Conservation (phyloP, 2,888 invertebrate species). For the Petrolisthes cinctipes region DNA sequence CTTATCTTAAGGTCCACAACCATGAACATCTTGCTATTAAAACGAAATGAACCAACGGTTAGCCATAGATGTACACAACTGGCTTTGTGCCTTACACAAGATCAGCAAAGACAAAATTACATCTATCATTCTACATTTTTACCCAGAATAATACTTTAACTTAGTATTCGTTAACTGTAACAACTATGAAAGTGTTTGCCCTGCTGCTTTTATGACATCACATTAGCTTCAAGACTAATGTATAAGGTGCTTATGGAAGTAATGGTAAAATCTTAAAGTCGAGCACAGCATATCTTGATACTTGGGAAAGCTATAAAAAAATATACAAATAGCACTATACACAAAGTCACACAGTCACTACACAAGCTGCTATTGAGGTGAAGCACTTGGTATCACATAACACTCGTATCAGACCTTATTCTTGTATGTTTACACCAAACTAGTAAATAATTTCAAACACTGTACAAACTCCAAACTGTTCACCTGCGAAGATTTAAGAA, state of each 20-base stretch:
- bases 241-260: no score
- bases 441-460: background rate
- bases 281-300: background rate
- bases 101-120: no score
- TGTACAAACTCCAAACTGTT: background rate
- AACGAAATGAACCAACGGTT: no score
- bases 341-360: background rate
- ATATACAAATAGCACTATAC: background rate
- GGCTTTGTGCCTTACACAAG: no score
- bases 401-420: background rate
- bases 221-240: no score
- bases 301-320: background rate
- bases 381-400: background rate
- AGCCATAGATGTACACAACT: no score
- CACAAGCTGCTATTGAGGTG: background rate
- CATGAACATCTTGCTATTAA: background rate
- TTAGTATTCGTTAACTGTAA: no score
- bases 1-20: background rate
- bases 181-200: no score
- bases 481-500: background rate
- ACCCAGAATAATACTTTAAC: no score
- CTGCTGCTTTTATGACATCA: no score
- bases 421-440: background rate
- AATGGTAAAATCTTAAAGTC: background rate
- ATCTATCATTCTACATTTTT: no score